Conservation (phyloP, 2,113 vertebrate genomes). For the Mugil cephalus region DNA sequence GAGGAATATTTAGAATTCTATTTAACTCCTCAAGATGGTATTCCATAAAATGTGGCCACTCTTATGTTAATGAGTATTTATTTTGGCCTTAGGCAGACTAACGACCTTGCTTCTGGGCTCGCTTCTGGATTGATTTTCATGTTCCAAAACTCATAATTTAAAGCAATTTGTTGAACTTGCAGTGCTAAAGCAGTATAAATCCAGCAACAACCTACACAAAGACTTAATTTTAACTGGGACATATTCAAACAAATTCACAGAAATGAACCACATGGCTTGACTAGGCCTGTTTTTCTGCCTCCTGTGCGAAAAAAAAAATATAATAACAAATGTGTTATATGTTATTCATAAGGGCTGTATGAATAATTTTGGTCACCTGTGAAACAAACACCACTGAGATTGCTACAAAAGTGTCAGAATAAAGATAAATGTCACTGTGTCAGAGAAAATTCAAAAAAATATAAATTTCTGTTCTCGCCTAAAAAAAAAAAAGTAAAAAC, state of each 20-base stretch:
- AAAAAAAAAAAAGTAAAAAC: too few species aligned
- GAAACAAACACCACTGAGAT: too few species aligned
- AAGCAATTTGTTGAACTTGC: neutral
- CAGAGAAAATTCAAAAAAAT: too few species aligned
- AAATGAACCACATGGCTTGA: too few species aligned
- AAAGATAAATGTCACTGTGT: too few species aligned
- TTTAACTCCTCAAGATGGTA: neutral
- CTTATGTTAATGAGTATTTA: neutral
- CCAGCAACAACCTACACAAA: neutral
- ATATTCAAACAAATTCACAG: neutral
- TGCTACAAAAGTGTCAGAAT: too few species aligned
- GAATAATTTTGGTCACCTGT: too few species aligned
- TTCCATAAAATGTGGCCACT: neutral
- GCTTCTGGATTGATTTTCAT: neutral
- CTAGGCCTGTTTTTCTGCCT: too few species aligned
- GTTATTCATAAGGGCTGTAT: too few species aligned
- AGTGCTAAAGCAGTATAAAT: neutral
- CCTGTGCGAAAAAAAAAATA: too few species aligned
- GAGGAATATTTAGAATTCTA: neutral
- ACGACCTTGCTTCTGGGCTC: neutral
- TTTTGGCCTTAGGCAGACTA: slow-evolving; percentile 3
- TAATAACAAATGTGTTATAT: too few species aligned
- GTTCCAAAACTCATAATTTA: neutral
- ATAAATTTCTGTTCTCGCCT: too few species aligned
- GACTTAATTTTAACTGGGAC: neutral